Percentiles rank a stretch among this genome's conserved stretches.
phyloP scores from a whole-genome alignment of 1,140 invertebrate genomes.

The Patella vulgata region DNA sequence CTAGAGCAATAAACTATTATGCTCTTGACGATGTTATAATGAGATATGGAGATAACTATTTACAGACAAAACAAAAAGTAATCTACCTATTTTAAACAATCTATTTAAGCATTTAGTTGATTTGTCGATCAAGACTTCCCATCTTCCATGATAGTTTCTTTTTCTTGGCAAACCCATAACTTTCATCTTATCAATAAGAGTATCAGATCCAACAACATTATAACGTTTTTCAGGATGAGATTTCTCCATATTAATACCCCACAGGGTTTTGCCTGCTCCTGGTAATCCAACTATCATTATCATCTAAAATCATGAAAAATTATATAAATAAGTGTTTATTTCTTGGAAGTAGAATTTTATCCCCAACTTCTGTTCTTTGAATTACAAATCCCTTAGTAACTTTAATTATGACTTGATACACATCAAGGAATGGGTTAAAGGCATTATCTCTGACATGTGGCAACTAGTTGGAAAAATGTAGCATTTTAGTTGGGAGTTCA shows the following conservation, averaged over 20 bases:
- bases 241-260: constrained; percentile 79
- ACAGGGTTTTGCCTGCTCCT: constrained; percentile 89
- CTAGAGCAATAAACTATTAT: no score
- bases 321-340: no score
- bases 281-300: constrained; percentile 93
- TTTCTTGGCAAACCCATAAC: constrained; percentile 79
- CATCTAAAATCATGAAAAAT: constrained; percentile 76
- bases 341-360: no score
- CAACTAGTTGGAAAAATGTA: no score
- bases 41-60: no score
- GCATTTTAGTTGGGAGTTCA: no score
- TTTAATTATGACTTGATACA: no score
- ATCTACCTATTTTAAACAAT: constrained; percentile 79
- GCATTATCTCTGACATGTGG: no score
- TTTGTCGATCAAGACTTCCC: constrained; percentile 87
- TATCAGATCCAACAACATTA: constrained; percentile 86
- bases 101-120: constrained; percentile 85
- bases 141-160: constrained; percentile 77
- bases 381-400: no score
- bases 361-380: no score
- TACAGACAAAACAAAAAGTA: background rate
- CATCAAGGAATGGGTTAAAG: no score
- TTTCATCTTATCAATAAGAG: constrained; percentile 90
- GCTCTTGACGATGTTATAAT: no score
- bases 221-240: constrained; percentile 80